Base-by-base conservation (phyloP, 2,113 vertebrate species). In the Opisthocomus hoazin region DNA sequence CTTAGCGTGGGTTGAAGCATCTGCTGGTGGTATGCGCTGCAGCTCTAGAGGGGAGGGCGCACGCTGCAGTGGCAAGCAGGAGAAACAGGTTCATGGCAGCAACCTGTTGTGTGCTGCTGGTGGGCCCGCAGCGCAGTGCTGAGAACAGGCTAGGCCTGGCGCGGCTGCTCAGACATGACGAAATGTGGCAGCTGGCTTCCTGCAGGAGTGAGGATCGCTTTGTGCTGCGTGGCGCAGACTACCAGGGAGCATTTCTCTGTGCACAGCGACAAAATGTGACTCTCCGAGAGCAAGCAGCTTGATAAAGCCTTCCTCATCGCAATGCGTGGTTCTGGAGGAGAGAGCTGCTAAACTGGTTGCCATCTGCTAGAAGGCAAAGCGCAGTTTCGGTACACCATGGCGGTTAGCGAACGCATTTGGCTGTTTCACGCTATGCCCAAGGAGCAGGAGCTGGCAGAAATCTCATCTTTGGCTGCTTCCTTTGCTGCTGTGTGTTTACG, bases 341-440 rank as follows among this genome's bases (percentile, higher is more conserved):
- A 34, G 39, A 65, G 21, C 87, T 56, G 61, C 34, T 64, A 5
- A 90, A 76, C 39, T 24, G 26, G 17, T 36, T 68, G 74, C 57
- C 56, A 36, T 46, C 45, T 79, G 70, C 81, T 43, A 34, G 65
- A 46, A 37, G 39, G 29, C 37, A 20, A 27, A 73, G 24, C 2
- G 0, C 2, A 6, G 50, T 65, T 24, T 32, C 0, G 1, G 39
- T 11, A 51, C 0, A 0, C 45, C 29, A 0, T 6, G n/a, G 39
- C 2, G 7, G 18, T 20, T 8, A 13, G 24, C 5, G 5, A 12
- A 24, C 1, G 4, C 30, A 1, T 30, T 41, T 15, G 76, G 46
- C 63, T 70, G 20, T 24, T 64, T 30, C 12, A 9, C 1, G 3
- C 34, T 39, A 5, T 12, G 53, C 34, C 32, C 18, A 15, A 24